A percentile compares a stretch with the other conserved stretches of the same genome.
phyloP scores from a whole-genome alignment of 2,113 vertebrate species.

The Riparia riparia region DNA sequence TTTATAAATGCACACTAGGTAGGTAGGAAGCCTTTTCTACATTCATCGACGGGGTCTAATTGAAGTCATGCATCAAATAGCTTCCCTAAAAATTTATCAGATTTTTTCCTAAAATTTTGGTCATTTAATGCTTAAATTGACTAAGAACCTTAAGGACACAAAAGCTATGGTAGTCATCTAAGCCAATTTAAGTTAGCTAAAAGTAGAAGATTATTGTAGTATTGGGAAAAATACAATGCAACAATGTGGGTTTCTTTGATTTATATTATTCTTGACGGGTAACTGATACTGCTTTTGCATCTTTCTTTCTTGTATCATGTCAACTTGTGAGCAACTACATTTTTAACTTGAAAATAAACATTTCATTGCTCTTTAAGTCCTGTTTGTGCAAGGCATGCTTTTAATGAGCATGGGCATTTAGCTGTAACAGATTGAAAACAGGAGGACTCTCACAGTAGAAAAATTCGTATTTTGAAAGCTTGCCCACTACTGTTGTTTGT shows the following conservation, averaged over 20 bases:
- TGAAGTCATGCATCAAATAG: not conserved
- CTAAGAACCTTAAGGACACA: not conserved
- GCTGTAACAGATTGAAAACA: conserved; percentile 50
- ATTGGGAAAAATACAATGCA: not conserved
- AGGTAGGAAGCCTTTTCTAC: not conserved
- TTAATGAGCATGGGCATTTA: not conserved
- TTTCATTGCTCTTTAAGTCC: not conserved
- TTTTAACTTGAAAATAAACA: not conserved
- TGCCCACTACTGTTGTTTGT: conserved; percentile 56
- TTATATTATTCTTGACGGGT: not conserved
- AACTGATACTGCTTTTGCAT: not conserved
- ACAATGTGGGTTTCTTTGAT: not conserved
- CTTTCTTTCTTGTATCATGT: not conserved
- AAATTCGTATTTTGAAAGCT: conserved; percentile 30
- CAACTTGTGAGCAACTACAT: not conserved
- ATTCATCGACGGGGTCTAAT: not conserved
- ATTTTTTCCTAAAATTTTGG: not conserved
- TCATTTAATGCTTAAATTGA: not conserved
- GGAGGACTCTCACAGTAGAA: conserved; percentile 18
- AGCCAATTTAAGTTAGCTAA: not conserved
- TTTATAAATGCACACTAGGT: not conserved
- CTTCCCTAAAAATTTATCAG: not conserved
- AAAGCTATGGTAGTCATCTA: not conserved
- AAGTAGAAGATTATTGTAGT: not conserved
- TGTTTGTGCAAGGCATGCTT: conserved; percentile 10